phyloP scores from a whole-genome alignment of 2,797 vertebrate species.

The Neostethus bicornis region DNA sequence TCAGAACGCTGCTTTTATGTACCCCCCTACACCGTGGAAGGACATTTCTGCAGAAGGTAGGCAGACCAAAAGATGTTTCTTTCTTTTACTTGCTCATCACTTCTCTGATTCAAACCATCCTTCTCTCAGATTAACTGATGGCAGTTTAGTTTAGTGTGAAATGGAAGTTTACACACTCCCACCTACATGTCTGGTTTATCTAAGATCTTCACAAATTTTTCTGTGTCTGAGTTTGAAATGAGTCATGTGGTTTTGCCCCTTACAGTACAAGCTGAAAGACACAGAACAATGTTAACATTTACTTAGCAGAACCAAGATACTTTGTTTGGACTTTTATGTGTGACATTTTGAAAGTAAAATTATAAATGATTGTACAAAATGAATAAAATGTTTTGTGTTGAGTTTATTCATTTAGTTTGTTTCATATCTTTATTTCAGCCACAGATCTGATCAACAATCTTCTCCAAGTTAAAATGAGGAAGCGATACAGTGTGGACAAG shows the following conservation, averaged over 20 bases:
- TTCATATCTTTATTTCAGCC: slow-evolving; percentile 73
- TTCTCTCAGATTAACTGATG: neutral
- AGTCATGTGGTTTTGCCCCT: slow-evolving; percentile 58
- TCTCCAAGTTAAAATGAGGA: slow-evolving; percentile 99
- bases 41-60: slow-evolving; percentile 95
- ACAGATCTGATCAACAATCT: slow-evolving; percentile 98
- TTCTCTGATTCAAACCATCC: neutral
- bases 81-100: neutral
- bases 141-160: slow-evolving; percentile 13
- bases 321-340: neutral
- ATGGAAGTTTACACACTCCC: slow-evolving; percentile 52
- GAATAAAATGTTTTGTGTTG: neutral
- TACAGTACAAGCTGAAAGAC: slow-evolving; percentile 21
- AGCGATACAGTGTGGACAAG: slow-evolving; percentile 97
- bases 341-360: neutral
- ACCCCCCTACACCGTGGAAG: slow-evolving; percentile 94
- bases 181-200: slow-evolving; percentile 63
- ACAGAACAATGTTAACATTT: slow-evolving; percentile 3
- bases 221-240: slow-evolving; percentile 40
- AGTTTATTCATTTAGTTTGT: neutral
- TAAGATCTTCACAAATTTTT: slow-evolving; percentile 33
- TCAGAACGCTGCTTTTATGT: slow-evolving; percentile 98
- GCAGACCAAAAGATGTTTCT: slow-evolving; percentile 1
- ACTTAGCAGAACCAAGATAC: neutral
- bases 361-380: neutral